Base-by-base conservation (phyloP, 2,888 invertebrate genomes). In the Drosophila helvetica region DNA sequence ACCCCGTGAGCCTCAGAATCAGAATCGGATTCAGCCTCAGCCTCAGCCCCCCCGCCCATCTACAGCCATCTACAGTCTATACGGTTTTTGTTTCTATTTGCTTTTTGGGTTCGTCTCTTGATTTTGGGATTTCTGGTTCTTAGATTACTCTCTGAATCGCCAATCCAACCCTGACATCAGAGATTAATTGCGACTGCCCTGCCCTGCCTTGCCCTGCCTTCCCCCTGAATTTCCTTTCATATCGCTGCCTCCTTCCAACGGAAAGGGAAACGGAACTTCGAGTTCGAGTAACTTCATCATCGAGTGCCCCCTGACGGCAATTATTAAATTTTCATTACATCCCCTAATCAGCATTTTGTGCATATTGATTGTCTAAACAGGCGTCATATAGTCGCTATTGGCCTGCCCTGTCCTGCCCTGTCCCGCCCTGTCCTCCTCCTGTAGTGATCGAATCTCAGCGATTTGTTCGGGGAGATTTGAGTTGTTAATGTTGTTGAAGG, bases 271-370 rank as follows among this genome's bases (percentile, higher is more conserved):
- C 45, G 47, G 38, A 63, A 71, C 71, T 71, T 71, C 56, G 15
- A 38, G 38, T 71, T 70, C 71, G 6, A 38, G 38, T 38, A 38
- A 38, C 38, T 71, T 71, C 70, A 69, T 61, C 68, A 75, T 75
- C 60, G 87, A 74, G 73, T 77, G 78, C 66, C 70, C 66, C 58
- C 57, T 68, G 70, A 71, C 78, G 87, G 88, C 83, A 90, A 90
- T 90, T 89, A 90, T 90, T 89, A 90, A 89, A 90, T 89, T 88
- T 90, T 89, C 90, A 90, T 90, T 90, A 89, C 90, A 90, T 90
- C 90, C 90, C 90, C 88, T 90, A 90, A 90, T 90, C 90, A 90
- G 90, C 88, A 50, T 89, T 89, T 85, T 69, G 68, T 85, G 79
- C 79, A 78, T 86, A 75, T 81, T 83, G 85, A 88, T 86, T 89